These are phyloP conservation scores for Parus major DNA, from an alignment of 2,113 vertebrate genomes.

Conservation along the genomic window DNA sequence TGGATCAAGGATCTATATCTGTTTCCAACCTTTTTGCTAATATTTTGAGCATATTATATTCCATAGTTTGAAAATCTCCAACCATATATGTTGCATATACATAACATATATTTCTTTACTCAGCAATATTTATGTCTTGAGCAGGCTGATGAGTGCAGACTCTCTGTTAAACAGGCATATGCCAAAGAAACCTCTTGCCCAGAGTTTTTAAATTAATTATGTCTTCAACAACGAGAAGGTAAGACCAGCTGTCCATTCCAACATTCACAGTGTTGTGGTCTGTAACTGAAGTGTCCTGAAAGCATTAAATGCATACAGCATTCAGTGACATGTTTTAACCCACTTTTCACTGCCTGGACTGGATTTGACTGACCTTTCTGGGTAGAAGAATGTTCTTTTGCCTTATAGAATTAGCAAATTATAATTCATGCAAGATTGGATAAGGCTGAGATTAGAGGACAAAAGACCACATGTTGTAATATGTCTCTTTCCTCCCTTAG, in stretches of 20 bases:
- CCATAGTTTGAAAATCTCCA: background rate
- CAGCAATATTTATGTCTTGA: background rate
- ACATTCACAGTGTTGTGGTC: background rate
- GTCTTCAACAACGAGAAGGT: background rate
- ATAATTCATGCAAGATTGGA: constrained; percentile 55
- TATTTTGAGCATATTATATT: background rate
- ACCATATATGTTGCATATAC: background rate
- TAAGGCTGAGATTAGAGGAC: constrained; percentile 11
- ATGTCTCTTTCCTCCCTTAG: background rate
- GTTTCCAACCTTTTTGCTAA: background rate
- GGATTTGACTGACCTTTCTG: constrained; percentile 21
- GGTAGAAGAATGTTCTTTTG: constrained; percentile 1
- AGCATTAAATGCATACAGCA: background rate
- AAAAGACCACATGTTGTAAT: constrained; percentile 1
- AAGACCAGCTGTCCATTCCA: background rate
- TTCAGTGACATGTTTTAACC: constrained; percentile 36
- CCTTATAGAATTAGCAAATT: constrained; percentile 26
- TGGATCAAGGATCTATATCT: background rate
- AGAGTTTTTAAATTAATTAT: background rate
- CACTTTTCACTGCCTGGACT: background rate
- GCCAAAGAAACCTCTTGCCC: background rate
- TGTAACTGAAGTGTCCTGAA: background rate
- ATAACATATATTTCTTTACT: background rate
- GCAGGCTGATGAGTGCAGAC: background rate
- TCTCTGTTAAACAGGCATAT: background rate